Percentiles rank a stretch among this genome's conserved stretches.
These are phyloP conservation scores for Solenopsis fugax DNA, from an alignment of 1,140 invertebrate genomes.

Conservation along the genomic window DNA sequence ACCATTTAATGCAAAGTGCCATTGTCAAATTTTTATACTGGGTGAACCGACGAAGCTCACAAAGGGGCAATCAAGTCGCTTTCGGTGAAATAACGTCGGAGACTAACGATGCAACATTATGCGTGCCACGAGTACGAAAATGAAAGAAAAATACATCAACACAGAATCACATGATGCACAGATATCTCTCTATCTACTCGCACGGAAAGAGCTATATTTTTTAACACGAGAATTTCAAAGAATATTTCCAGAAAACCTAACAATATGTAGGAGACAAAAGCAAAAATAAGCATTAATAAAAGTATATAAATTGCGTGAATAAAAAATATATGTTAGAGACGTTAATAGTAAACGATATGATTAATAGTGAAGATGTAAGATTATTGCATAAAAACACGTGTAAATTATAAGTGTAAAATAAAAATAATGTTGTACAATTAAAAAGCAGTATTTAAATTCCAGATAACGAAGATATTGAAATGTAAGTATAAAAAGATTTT, in stretches of 20 bases:
- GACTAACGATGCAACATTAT: conserved; percentile 64
- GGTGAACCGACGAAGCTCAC: background rate
- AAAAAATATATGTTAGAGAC: too few relatives aligned
- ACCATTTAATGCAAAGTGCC: conserved; percentile 15
- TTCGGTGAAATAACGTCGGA: conserved; percentile 36
- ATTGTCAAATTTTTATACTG: conserved; percentile 43
- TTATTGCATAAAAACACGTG: background rate
- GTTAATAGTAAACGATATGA: conserved; percentile 7
- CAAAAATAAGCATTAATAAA: too few relatives aligned
- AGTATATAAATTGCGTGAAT: too few relatives aligned
- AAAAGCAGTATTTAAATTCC: background rate
- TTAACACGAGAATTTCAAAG: too few relatives aligned
- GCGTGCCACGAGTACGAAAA: conserved; percentile 45
- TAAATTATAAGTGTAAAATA: background rate
- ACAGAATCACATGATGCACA: conserved; percentile 57
- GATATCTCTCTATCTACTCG: background rate
- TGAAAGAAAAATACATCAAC: conserved; percentile 39
- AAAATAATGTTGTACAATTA: background rate
- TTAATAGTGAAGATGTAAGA: background rate
- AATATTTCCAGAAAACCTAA: too few relatives aligned
- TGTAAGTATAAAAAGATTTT: background rate
- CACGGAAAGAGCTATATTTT: too few relatives aligned
- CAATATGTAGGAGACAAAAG: too few relatives aligned
- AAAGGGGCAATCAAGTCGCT: conserved; percentile 33
- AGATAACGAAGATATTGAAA: background rate